Evolutionary conservation across 2,113 vertebrate species (phyloP).

Genomic region (Asarcornis scutulata): DNA sequence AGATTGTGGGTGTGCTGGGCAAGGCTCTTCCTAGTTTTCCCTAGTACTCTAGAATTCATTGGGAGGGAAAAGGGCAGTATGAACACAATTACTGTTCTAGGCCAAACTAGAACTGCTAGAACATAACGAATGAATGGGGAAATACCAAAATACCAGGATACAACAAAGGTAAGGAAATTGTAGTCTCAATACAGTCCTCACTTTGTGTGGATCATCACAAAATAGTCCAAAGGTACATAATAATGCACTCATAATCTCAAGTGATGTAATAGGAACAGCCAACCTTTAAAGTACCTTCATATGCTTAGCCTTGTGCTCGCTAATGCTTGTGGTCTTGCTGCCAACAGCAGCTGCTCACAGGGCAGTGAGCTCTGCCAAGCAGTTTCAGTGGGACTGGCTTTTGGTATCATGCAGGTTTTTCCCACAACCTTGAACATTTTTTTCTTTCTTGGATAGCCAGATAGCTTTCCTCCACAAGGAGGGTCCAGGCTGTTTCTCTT

Average conservation of each 20-base stretch:
- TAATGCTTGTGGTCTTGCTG: not conserved
- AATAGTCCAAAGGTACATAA: not conserved
- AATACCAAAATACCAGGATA: conserved; percentile 31
- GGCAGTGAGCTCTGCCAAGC: not conserved
- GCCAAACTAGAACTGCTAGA: conserved; percentile 22
- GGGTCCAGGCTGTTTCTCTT: not conserved
- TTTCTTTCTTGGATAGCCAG: not conserved
- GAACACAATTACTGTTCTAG: not conserved
- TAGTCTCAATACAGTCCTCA: not conserved
- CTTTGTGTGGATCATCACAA: not conserved
- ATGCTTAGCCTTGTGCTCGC: not conserved
- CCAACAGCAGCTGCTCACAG: not conserved
- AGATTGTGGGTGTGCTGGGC: not conserved
- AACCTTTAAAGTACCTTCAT: not conserved
- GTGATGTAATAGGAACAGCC: not conserved
- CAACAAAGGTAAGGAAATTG: conserved; percentile 53
- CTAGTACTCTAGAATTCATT: not conserved
- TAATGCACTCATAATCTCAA: not conserved
- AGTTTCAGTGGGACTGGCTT: not conserved
- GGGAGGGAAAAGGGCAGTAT: not conserved
- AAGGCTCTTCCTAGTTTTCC: not conserved
- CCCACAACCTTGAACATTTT: not conserved
- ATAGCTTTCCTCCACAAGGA: not conserved
- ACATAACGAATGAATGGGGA: conserved; percentile 1
- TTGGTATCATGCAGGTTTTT: not conserved